These are phyloP conservation scores for Brachionus manjavacas DNA, from an alignment of 1,140 invertebrate species.

Conservation along the genomic window DNA sequence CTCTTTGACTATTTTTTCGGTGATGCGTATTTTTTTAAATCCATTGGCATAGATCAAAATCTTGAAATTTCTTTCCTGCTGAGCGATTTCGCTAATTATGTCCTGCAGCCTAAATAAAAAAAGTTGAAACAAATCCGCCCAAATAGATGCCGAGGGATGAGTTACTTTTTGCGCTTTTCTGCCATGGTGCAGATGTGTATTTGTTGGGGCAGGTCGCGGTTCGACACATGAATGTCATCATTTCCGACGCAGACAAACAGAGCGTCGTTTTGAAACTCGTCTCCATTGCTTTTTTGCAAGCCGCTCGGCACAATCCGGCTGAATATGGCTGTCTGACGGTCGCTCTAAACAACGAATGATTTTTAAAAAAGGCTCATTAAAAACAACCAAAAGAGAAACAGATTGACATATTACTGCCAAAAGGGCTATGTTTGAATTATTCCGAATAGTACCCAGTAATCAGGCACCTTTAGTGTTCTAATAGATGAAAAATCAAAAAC, in stretches of 20 bases:
- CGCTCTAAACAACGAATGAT: conserved; percentile 38
- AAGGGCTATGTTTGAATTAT: background rate
- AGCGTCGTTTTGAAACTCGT: conserved; percentile 38
- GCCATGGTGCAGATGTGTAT: conserved; percentile 40
- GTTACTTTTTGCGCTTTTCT: conserved; percentile 37
- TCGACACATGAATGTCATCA: conserved; percentile 33
- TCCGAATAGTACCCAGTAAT: background rate
- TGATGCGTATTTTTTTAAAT: conserved; percentile 33
- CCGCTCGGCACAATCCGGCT: conserved; percentile 40
- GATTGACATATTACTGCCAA: conserved; percentile 43
- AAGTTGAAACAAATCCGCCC: background rate
- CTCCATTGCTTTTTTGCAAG: conserved; percentile 42
- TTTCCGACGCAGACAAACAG: conserved; percentile 38
- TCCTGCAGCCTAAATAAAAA: conserved; percentile 1
- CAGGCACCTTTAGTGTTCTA: background rate
- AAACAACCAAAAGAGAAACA: background rate
- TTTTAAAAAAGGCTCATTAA: background rate
- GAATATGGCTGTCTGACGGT: conserved; percentile 38
- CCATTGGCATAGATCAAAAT: conserved; percentile 39
- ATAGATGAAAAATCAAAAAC: background rate
- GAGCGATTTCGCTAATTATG: conserved; percentile 26
- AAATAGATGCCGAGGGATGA: background rate
- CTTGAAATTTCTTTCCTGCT: conserved; percentile 33
- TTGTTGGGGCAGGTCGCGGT: conserved; percentile 20
- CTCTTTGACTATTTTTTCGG: conserved; percentile 41